A percentile compares a stretch with the other conserved stretches of the same genome.
Conservation (phyloP, 2,797 vertebrate genomes). For the Lophius americanus region DNA sequence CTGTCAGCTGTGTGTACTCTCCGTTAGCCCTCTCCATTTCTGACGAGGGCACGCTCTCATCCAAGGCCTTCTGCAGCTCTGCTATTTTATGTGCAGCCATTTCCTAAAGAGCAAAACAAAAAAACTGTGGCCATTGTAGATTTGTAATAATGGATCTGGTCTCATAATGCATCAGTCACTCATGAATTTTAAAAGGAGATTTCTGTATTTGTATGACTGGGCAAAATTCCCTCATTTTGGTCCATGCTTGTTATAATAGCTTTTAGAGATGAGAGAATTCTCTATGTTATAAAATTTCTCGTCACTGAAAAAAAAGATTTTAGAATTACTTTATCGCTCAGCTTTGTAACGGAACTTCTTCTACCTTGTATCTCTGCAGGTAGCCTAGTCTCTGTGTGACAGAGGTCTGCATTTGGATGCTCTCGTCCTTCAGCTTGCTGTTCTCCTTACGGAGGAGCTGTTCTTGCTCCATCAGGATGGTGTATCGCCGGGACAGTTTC, state of each 20-base stretch:
- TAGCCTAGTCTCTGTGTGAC: constrained; percentile 88
- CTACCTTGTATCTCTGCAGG: constrained; percentile 96
- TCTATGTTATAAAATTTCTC: no score
- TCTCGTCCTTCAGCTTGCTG: constrained; percentile 85
- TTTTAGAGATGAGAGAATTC: no score
- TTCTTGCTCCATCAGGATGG: constrained; percentile 88
- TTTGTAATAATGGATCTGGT: no score
- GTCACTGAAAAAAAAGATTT: no score
- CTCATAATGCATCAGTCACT: no score
- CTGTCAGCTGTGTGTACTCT: constrained; percentile 91
- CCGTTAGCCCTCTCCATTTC: constrained; percentile 92
- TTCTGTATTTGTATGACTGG: no score
- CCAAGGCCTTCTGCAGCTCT: constrained; percentile 89
- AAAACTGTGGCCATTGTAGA: background rate
- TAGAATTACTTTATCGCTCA: no score
- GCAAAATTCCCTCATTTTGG: no score
- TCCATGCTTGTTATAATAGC: no score
- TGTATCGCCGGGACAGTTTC: constrained; percentile 86
- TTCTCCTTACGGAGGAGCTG: constrained; percentile 90
- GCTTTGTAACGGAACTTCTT: background rate
- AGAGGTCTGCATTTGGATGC: constrained; percentile 83
- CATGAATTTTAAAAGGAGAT: no score
- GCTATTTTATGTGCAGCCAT: constrained; percentile 91
- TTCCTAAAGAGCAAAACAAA: constrained; percentile 81
- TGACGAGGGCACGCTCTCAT: constrained; percentile 86